phyloP scores from a whole-genome alignment of 2,888 invertebrate species.

The Metellina segmentata region DNA sequence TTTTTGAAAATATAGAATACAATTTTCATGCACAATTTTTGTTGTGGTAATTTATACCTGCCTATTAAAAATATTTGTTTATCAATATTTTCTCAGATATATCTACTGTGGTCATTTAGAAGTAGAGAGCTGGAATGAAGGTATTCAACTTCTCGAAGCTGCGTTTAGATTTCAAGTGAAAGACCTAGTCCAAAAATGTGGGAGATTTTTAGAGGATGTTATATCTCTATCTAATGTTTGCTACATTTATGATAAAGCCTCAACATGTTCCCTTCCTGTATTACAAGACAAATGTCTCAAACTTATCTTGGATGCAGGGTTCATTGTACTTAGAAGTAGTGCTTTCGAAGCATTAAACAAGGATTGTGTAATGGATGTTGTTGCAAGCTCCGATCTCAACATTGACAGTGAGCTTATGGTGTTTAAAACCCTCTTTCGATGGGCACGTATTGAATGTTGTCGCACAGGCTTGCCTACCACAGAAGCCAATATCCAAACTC shows the following conservation, averaged over 20 bases:
- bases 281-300: constrained; percentile 68
- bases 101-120: constrained; percentile 62
- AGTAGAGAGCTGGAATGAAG: constrained; percentile 66
- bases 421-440: constrained; percentile 61
- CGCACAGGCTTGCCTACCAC: constrained; percentile 46
- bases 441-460: constrained; percentile 68
- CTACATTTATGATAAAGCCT: constrained; percentile 65
- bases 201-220: constrained; percentile 66
- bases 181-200: constrained; percentile 65
- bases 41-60: background rate
- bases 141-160: constrained; percentile 51
- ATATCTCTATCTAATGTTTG: constrained; percentile 66
- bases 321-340: constrained; percentile 62
- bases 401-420: constrained; percentile 67
- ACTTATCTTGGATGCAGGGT: constrained; percentile 70
- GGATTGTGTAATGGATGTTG: constrained; percentile 65
- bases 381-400: constrained; percentile 56
- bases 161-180: constrained; percentile 61
- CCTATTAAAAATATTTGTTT: too few relatives aligned
- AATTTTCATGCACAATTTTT: background rate
- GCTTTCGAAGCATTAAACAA: constrained; percentile 64
- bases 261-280: constrained; percentile 43
- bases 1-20: background rate
- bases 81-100: constrained; percentile 37
- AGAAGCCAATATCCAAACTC: constrained; percentile 54